A percentile compares a stretch with the other conserved stretches of the same genome.
phyloP scores from a whole-genome alignment of 2,797 vertebrate genomes.

The Acrossocheilus wenchowensis region DNA sequence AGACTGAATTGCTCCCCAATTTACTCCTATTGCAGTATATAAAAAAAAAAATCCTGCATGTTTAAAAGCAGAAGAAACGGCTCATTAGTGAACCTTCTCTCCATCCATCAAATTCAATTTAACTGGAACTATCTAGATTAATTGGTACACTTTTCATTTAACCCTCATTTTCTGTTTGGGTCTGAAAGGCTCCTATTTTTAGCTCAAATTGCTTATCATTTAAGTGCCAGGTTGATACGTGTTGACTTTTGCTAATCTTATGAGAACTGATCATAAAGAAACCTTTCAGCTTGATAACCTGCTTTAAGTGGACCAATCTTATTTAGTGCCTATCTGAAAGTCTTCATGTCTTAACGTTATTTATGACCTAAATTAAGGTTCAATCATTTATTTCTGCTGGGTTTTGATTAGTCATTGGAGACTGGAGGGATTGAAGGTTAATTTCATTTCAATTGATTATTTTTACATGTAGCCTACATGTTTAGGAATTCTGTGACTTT shows the following conservation, averaged over 20 bases:
- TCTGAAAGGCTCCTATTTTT: neutral
- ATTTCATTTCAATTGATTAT: neutral
- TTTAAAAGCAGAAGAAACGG: conserved; percentile 25
- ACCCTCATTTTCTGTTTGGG: neutral
- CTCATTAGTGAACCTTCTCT: conserved; percentile 40
- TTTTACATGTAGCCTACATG: neutral
- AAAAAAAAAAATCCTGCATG: conserved; percentile 9
- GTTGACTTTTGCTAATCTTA: conserved; percentile 1
- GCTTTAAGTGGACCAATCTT: neutral
- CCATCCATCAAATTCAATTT: conserved; percentile 25
- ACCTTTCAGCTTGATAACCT: conserved; percentile 17
- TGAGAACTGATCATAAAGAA: conserved; percentile 3
- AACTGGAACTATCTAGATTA: neutral
- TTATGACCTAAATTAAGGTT: neutral
- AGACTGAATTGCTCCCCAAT: conserved; percentile 15
- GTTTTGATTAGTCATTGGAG: neutral
- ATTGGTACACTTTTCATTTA: conserved; percentile 17
- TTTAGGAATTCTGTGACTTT: neutral
- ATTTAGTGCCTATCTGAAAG: neutral
- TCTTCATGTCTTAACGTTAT: neutral
- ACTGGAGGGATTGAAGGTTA: neutral
- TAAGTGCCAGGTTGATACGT: neutral
- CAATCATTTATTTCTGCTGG: neutral
- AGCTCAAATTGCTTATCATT: neutral
- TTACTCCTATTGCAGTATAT: conserved; percentile 22